These are phyloP conservation scores for Metallyticus violacea DNA, from an alignment of 2,888 invertebrate species.

Conservation along the genomic window DNA sequence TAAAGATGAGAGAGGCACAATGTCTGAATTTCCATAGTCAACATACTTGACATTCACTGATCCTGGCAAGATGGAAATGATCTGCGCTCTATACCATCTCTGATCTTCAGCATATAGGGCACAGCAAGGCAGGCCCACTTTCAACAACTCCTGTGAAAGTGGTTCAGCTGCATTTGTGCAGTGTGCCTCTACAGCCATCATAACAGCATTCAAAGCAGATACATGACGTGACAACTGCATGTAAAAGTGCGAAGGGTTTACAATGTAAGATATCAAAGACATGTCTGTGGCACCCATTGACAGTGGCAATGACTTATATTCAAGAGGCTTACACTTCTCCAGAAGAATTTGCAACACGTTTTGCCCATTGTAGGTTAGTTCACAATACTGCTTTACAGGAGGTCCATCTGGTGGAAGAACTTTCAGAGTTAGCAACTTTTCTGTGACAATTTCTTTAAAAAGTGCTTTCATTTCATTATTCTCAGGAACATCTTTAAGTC, in stretches of 20 bases:
- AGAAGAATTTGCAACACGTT: constrained; percentile 34
- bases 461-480: constrained; percentile 62
- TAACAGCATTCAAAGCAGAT: constrained; percentile 60
- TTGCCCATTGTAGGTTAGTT: constrained; percentile 53
- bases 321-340: constrained; percentile 29
- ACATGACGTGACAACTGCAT: constrained; percentile 65
- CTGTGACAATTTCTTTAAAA: constrained; percentile 67
- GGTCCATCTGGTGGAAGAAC: constrained; percentile 68
- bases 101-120: constrained; percentile 77
- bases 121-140: constrained; percentile 65
- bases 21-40: constrained; percentile 93
- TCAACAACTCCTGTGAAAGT: constrained; percentile 46
- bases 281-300: constrained; percentile 5
- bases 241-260: constrained; percentile 70
- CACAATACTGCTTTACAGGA: constrained; percentile 71
- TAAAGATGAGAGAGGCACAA: constrained; percentile 58
- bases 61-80: constrained; percentile 55
- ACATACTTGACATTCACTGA: constrained; percentile 77
- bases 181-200: constrained; percentile 62
- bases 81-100: constrained; percentile 89
- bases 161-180: constrained; percentile 54
- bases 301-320: background rate
- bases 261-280: constrained; percentile 62
- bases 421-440: constrained; percentile 60
- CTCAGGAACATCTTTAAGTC: constrained; percentile 56